Evolutionary conservation across 2,113 vertebrate genomes (phyloP), one percentile per base, ranked within the genome.

Genomic region (Tautogolabrus adspersus): DNA sequence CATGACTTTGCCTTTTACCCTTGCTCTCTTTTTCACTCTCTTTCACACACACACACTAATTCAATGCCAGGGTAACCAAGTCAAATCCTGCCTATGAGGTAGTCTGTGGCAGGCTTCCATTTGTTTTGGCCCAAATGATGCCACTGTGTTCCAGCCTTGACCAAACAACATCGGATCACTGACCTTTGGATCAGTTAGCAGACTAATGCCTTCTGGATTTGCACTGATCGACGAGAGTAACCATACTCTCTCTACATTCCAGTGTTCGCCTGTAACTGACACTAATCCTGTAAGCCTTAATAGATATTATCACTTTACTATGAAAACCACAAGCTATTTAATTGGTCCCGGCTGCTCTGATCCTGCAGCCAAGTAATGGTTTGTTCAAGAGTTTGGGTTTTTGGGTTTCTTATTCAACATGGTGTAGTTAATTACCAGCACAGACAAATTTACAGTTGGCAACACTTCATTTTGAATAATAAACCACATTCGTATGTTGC

Each of bases 241-340:
- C 84, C 71, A 66, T 79, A 49, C 68, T 87, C 77, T 69, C 52
- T 68, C 40, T 8, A 38, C 87, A 85, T 89, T 89, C 79, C 89
- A 75, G 66, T 60, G 64, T 90, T 78, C 1, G 15, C 60, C 87
- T 82, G 87, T 86, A 89, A 90, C 72, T 12, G 76, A 88, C 49
- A 79, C 87, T 87, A 89, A 93, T 91, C 87, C 86, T 60, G 61
- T 92, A 88, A 92, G 58, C 81, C 78, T 72, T 85, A 80, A 89
- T 91, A 91, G 88, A 93, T 89, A 91, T 88, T 90, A 92, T 91
- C 85, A 89, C 85, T 89, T 88, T 51, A 75, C 76, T 79, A 60
- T 56, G 47, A 70, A 84, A 85, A 80, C 83, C 84, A 85, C 84
- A 82, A 60, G 10, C 12, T 26, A 75, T 84, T 88, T 88, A 87